Percentiles rank a stretch among this genome's conserved stretches.
phyloP scores from a whole-genome alignment of 2,797 vertebrate species.

The Tokudaia tokunoshimensis region DNA sequence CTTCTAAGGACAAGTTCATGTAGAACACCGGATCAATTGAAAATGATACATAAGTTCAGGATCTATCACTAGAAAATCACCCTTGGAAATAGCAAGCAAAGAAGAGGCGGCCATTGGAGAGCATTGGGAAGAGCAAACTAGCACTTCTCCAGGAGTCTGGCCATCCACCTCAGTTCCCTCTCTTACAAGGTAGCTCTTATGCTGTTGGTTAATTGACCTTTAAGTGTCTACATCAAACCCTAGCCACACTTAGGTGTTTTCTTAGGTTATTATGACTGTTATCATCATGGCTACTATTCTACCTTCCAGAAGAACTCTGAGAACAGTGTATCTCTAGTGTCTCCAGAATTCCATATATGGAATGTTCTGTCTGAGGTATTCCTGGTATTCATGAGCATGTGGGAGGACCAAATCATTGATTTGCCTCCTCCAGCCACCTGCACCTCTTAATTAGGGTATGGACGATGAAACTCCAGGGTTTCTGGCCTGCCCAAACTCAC shows the following conservation, averaged over 20 bases:
- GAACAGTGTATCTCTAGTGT: slow-evolving; percentile 55
- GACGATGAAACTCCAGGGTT: not conserved
- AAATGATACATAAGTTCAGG: not conserved
- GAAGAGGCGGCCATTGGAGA: not conserved
- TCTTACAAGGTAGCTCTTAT: not conserved
- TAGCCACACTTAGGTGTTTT: not conserved
- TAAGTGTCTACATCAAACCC: slow-evolving; percentile 24
- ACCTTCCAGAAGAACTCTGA: slow-evolving; percentile 36
- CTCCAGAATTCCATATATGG: slow-evolving; percentile 53
- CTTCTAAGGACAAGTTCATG: not conserved
- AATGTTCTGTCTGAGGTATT: slow-evolving; percentile 24
- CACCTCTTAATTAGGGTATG: slow-evolving; percentile 50
- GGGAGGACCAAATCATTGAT: not conserved
- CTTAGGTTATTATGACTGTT: not conserved
- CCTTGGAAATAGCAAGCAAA: not conserved
- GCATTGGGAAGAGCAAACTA: not conserved
- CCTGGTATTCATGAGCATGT: not conserved
- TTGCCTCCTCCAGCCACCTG: slow-evolving; percentile 56
- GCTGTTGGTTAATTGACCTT: not conserved
- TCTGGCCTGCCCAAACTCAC: slow-evolving; percentile 46
- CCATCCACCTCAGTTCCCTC: not conserved
- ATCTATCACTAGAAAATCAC: not conserved
- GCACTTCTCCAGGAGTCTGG: not conserved
- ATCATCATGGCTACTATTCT: not conserved
- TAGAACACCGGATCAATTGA: not conserved